Evolutionary conservation across 1,140 invertebrate species (phyloP), one percentile per base, ranked within the genome.

Genomic region (Lethocerus indicus): DNA sequence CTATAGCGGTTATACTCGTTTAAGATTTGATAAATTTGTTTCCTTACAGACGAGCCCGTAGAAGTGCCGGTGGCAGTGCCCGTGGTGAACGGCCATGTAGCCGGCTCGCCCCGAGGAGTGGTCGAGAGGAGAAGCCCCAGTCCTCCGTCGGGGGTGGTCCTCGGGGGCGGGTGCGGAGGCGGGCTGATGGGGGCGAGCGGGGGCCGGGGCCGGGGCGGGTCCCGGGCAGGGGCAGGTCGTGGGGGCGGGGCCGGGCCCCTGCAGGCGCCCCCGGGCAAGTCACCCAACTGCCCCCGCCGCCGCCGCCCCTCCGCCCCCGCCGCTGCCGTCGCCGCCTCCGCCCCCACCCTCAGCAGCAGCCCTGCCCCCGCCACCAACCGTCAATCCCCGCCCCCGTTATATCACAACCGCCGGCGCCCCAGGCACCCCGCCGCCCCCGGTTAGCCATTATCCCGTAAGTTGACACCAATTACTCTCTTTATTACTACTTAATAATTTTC

Each of bases 41-140:
- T n/a, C n/a, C n/a, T n/a, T n/a, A n/a, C n/a, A n/a, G n/a, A n/a
- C n/a, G n/a, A n/a, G n/a, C n/a, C n/a, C n/a, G n/a, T n/a, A n/a
- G n/a, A n/a, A n/a, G n/a, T n/a, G 41, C 2, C 51, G 49, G 51
- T 40, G 36, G 51, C 43, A 26, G 28, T 44, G 13, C 52, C 47
- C 4, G 41, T n/a, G n/a, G n/a, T n/a, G n/a, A n/a, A n/a, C n/a
- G n/a, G n/a, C n/a, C n/a, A n/a, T n/a, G n/a, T n/a, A n/a, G n/a
- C n/a, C n/a, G n/a, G n/a, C n/a, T n/a, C n/a, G n/a, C n/a, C n/a
- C 27, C 23, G 24, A 16, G 13, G n/a, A 18, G 24, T 16, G 5
- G 16, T 29, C 14, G 6, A n/a, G 21, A n/a, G 26, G 40, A 29
- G 35, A 35, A 24, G 35, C 44, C 12, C 32, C 37, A 20, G 7